Percentiles rank a stretch among this genome's conserved stretches.
These are phyloP conservation scores for Alentia gelatinosa DNA, from an alignment of 2,888 invertebrate genomes.

Conservation along the genomic window DNA sequence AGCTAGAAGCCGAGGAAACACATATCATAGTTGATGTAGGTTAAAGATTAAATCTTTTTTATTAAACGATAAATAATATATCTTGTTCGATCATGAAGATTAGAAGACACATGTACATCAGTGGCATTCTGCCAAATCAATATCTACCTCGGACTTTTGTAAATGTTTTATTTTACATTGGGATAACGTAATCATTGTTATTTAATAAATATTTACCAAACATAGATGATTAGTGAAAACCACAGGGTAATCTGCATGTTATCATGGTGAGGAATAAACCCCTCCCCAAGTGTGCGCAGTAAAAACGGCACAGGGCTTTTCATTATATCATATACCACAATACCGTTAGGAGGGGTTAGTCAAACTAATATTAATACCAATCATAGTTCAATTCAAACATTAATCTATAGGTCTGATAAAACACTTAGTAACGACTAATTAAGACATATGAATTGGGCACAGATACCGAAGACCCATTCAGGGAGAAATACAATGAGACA, in stretches of 20 bases:
- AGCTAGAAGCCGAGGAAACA: too few relatives aligned
- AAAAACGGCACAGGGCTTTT: too few relatives aligned
- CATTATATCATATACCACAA: neutral
- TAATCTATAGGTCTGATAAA: neutral
- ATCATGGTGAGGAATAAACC: neutral
- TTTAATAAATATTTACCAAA: conserved; percentile 8
- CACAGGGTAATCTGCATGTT: neutral
- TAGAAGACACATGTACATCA: neutral
- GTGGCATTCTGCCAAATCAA: conserved; percentile 18
- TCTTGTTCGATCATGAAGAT: neutral
- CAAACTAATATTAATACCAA: neutral
- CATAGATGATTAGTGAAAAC: neutral
- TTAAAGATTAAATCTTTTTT: conserved; percentile 27
- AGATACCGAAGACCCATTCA: neutral
- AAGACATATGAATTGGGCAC: neutral
- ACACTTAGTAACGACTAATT: neutral
- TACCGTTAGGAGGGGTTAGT: neutral
- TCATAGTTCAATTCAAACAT: neutral
- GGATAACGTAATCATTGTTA: neutral
- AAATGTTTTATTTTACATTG: neutral
- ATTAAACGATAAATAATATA: conserved; percentile 1
- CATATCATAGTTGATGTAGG: neutral
- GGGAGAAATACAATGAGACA: neutral
- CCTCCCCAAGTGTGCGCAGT: too few relatives aligned
- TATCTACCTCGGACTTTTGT: neutral